Base-by-base conservation (phyloP, 2,797 vertebrate species). In the Phalanger gymnotis region DNA sequence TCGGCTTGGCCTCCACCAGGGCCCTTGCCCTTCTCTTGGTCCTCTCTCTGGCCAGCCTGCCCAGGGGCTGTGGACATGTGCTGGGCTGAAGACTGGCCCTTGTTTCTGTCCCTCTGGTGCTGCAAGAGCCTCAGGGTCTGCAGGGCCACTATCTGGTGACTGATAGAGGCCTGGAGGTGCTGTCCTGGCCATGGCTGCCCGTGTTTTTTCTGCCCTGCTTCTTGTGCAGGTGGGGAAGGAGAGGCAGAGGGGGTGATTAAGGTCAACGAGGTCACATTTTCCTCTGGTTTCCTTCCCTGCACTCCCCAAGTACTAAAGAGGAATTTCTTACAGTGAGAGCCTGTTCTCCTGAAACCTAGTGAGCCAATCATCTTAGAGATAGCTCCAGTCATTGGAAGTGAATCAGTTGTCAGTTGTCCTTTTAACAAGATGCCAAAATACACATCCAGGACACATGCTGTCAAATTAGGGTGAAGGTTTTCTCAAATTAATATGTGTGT, bases 101-200 rank as follows among this genome's bases (percentile, higher is more conserved):
- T 95, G 0, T 91, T 94, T 30, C 95, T 94, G 4, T 94, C 93
- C 95, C 96, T 95, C 47, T 98, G 94, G 54, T 96, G 95, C 97
- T 97, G 96, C 92, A 98, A 90, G 28, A 97, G 92, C 81, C 2
- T 47, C 55, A 98, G 95, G 40, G 93, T 96, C 31, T 4, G 14
- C 40, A 98, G 81, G 96, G 94, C 96, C 81, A 93, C 92, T 91
- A 90, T 91, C 94, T 98, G 98, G 94, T 98, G 95, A 54, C 90
- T 13, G 1, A 98, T 0, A 0, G 96, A 97, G 47, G 89, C 61
- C 30, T 97, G 93, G 58, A 98, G 91, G 92, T 95, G 1, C 0
- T 0, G 0, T 55, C 40, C 92, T 0, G 0, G 94, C 93, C 98
- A 97, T 98, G 25, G 25, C 81, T 47, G 28, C 90, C 12, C 58